These are phyloP conservation scores for Philypnodon macrostomus DNA, from an alignment of 2,797 vertebrate species.

Conservation along the genomic window DNA sequence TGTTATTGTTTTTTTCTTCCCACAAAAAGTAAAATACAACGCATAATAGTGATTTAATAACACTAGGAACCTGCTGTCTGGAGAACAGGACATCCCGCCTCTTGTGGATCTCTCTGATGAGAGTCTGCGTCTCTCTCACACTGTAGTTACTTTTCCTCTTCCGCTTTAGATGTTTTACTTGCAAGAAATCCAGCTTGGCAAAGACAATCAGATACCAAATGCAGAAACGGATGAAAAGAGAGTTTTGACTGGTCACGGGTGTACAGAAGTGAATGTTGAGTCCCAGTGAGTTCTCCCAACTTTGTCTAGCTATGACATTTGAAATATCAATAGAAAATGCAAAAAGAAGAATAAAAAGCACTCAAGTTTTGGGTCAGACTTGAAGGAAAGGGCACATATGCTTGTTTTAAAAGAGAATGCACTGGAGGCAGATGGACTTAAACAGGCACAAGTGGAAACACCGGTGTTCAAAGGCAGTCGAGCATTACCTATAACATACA, in stretches of 20 bases:
- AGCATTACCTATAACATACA: not conserved
- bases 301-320: constrained; percentile 7
- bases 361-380: not conserved
- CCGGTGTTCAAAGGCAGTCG: no score
- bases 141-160: constrained; percentile 97
- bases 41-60: no score
- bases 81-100: constrained; percentile 90
- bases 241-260: not conserved
- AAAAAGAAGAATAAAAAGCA: no score
- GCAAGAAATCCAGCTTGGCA: constrained; percentile 74
- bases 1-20: no score
- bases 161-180: constrained; percentile 91
- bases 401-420: not conserved
- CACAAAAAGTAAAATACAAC: no score
- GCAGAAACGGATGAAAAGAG: constrained; percentile 17
- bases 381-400: not conserved
- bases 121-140: constrained; percentile 90
- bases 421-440: constrained; percentile 1
- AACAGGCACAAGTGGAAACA: constrained; percentile 4
- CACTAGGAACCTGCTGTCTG: constrained; percentile 76
- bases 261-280: constrained; percentile 6
- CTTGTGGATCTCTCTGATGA: constrained; percentile 91
- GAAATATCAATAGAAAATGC: no score
- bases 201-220: constrained; percentile 14
- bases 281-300: no score